A percentile compares a stretch with the other conserved stretches of the same genome.
Evolutionary conservation across 2,888 invertebrate genomes (phyloP).

Genomic region (Oasisia sp.): DNA sequence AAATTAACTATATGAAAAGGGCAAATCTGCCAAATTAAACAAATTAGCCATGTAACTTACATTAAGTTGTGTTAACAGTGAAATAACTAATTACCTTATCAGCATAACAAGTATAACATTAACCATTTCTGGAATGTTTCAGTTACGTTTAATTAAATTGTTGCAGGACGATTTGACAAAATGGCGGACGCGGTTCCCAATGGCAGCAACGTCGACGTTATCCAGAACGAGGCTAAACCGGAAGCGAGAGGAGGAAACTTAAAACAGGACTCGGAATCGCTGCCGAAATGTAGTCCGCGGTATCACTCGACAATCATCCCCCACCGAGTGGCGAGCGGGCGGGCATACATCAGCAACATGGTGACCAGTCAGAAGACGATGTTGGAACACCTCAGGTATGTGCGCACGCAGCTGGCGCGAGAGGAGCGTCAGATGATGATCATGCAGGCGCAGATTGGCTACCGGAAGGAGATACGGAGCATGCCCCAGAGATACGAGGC

Average conservation of each 20-base stretch:
- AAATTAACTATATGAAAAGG: too few species aligned
- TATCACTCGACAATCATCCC: not conserved
- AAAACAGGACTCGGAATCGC: not conserved
- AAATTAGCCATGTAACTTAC: too few species aligned
- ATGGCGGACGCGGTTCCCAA: not conserved
- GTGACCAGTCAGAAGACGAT: constrained; percentile 17
- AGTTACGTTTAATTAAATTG: not conserved
- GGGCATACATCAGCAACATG: not conserved
- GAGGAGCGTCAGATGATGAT: constrained; percentile 22
- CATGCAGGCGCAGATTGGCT: constrained; percentile 7
- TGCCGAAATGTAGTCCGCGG: not conserved
- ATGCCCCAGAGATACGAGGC: not conserved
- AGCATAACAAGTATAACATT: not conserved
- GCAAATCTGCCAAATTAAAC: too few species aligned
- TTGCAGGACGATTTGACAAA: not conserved
- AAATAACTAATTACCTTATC: too few species aligned
- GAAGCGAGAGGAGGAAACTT: not conserved
- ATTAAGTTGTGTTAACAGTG: too few species aligned
- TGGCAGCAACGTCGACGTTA: not conserved
- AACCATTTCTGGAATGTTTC: not conserved
- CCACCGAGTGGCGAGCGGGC: not conserved
- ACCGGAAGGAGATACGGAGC: not conserved
- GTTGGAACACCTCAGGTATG: constrained; percentile 9
- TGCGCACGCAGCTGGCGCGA: not conserved
- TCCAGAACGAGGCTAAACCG: not conserved